Conservation (phyloP, 2,797 vertebrate genomes). For the Pogoniulus pusillus region DNA sequence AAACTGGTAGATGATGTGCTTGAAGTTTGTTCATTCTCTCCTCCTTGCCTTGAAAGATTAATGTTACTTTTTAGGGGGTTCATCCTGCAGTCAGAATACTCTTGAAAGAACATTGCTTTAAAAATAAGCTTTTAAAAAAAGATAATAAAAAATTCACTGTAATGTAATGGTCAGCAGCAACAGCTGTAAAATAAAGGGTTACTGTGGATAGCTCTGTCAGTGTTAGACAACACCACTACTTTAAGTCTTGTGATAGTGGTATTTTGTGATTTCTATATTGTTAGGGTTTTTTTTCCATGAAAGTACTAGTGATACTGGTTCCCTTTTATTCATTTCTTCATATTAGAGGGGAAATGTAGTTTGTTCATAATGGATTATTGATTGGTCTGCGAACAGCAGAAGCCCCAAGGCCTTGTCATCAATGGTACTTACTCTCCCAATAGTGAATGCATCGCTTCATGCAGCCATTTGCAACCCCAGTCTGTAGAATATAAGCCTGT, state of each 20-base stretch:
- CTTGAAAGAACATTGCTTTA: conserved; percentile 8
- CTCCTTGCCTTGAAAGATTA: neutral
- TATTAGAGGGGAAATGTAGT: conserved; percentile 84
- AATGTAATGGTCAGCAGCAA: neutral
- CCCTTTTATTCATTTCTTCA: conserved; percentile 79
- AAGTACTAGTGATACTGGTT: conserved; percentile 74
- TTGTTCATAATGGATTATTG: conserved; percentile 97
- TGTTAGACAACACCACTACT: conserved; percentile 15
- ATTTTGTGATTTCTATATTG: conserved; percentile 48
- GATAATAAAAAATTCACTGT: no score
- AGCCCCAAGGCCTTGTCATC: conserved; percentile 85
- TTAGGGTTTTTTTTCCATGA: neutral
- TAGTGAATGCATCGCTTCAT: conserved; percentile 91
- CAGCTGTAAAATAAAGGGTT: conserved; percentile 2
- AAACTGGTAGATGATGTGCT: neutral
- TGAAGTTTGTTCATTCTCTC: conserved; percentile 23
- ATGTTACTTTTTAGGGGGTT: neutral
- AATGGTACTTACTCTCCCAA: conserved; percentile 79
- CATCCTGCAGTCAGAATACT: neutral
- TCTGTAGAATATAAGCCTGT: conserved; percentile 72
- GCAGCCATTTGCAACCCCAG: conserved; percentile 62
- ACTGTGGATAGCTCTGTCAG: conserved; percentile 34
- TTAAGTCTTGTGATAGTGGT: conserved; percentile 42
- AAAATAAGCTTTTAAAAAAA: neutral
- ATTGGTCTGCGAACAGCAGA: conserved; percentile 86